These are phyloP conservation scores for Corythaixoides concolor DNA, from an alignment of 2,113 vertebrate genomes.

Conservation along the genomic window DNA sequence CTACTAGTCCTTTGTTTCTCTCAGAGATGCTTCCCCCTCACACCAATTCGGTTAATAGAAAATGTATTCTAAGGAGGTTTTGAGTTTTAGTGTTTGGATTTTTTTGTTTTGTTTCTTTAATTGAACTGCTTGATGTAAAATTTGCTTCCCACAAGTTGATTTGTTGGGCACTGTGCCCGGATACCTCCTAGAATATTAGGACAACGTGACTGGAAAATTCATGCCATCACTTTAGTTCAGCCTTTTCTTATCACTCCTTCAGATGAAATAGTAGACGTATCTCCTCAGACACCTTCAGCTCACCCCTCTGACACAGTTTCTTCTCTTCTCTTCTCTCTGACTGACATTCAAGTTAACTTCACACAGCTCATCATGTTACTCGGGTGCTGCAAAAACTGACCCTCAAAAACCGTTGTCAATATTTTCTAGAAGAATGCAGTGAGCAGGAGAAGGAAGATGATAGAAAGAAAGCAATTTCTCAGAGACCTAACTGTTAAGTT, in stretches of 20 bases:
- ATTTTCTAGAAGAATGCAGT: neutral
- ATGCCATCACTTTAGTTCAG: neutral
- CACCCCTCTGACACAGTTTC: neutral
- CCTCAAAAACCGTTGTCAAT: neutral
- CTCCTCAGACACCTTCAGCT: slow-evolving; percentile 11
- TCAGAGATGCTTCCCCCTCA: neutral
- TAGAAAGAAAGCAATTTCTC: neutral
- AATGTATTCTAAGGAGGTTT: neutral
- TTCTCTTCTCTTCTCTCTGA: neutral
- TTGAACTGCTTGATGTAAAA: neutral
- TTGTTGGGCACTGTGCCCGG: neutral
- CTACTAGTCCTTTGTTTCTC: neutral
- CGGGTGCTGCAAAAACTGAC: neutral
- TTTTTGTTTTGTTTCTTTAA: neutral
- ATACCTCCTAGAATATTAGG: neutral
- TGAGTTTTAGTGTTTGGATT: neutral
- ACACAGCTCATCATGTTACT: neutral
- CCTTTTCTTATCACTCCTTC: neutral
- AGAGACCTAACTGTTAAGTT: neutral
- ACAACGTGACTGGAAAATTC: neutral
- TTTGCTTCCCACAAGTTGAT: neutral
- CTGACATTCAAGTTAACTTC: neutral
- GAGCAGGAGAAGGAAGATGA: neutral
- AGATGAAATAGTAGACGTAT: neutral
- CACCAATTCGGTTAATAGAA: neutral